phyloP scores from a whole-genome alignment of 2,113 vertebrate species.

The Pluvianellus socialis region DNA sequence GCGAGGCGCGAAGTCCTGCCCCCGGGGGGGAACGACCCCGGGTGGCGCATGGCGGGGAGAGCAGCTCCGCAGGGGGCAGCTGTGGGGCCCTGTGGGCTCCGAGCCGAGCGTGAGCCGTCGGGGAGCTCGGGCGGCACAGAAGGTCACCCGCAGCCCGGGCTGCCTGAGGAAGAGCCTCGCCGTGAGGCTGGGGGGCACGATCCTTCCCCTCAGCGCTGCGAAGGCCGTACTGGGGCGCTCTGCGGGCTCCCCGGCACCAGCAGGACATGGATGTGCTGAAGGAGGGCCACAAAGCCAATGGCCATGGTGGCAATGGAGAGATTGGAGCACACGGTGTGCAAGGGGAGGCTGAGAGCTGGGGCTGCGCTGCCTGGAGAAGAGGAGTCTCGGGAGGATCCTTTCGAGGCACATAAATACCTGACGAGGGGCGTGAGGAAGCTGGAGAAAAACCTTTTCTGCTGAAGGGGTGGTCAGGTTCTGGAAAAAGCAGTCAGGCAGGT shows the following conservation, averaged over 20 bases:
- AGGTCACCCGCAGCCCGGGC: fast-evolving
- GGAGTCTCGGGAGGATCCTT: not conserved
- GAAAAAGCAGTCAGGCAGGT: not conserved
- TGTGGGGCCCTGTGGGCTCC: not conserved
- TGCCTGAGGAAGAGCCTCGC: fast-evolving
- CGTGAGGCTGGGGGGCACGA: not conserved
- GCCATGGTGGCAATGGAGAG: fast-evolving
- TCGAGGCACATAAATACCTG: fast-evolving
- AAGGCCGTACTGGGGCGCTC: fast-evolving
- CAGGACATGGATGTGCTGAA: fast-evolving
- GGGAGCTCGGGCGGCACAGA: not conserved
- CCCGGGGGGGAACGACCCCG: fast-evolving
- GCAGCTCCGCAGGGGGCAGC: not conserved
- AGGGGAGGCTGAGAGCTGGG: not conserved
- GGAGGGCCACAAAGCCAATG: not conserved
- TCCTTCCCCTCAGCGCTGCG: not conserved
- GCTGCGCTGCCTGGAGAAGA: not conserved
- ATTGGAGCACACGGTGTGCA: fast-evolving
- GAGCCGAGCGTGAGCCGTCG: fast-evolving
- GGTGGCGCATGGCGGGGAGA: not conserved
- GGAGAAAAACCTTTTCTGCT: not conserved
- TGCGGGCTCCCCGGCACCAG: not conserved
- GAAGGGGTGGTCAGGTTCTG: not conserved
- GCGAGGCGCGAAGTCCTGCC: not conserved
- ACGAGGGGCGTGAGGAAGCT: not conserved